A percentile compares a stretch with the other conserved stretches of the same genome.
These are phyloP conservation scores for Antechinus stuartii DNA, from an alignment of 2,113 vertebrate genomes.

Conservation along the genomic window DNA sequence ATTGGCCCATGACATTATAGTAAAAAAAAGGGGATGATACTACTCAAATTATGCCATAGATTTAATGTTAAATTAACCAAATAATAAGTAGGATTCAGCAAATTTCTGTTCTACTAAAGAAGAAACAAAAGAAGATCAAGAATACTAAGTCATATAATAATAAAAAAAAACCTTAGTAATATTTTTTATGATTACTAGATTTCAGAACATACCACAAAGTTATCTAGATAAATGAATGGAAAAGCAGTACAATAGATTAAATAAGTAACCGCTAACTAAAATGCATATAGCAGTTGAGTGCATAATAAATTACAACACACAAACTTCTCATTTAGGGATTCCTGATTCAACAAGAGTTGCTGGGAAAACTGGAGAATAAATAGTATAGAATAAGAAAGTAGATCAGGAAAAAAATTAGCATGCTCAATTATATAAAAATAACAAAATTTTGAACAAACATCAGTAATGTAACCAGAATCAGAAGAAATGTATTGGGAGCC, in stretches of 20 bases:
- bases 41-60: background rate
- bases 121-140: background rate
- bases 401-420: background rate
- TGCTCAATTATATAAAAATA: background rate
- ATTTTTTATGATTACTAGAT: background rate
- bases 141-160: background rate
- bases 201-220: background rate
- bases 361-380: background rate
- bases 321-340: background rate
- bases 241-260: background rate
- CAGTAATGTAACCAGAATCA: background rate
- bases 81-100: background rate
- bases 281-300: background rate
- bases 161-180: background rate
- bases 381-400: background rate
- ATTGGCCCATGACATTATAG: background rate
- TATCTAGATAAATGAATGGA: background rate
- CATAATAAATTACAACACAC: background rate
- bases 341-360: background rate
- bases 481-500: background rate
- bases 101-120: background rate
- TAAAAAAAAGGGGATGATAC: background rate
- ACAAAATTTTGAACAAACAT: background rate
- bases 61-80: background rate
- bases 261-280: background rate